A percentile compares a stretch with the other conserved stretches of the same genome.
These are phyloP conservation scores for Ctena decussata DNA, from an alignment of 2,888 invertebrate species.

Conservation along the genomic window DNA sequence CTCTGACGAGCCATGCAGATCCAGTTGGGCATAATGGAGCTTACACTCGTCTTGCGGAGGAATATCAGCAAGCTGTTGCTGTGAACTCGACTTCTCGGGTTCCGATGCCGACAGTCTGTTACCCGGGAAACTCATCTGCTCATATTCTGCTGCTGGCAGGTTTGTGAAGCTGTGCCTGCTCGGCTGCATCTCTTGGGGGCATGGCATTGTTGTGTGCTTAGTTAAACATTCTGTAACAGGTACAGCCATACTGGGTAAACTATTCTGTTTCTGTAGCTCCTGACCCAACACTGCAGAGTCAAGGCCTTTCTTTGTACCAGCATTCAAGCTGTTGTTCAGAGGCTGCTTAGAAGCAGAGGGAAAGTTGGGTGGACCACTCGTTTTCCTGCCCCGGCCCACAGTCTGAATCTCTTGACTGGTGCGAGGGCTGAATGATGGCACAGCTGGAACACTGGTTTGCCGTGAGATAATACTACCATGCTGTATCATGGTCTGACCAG, in stretches of 20 bases:
- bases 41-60: slow-evolving; percentile 25
- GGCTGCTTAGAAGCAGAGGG: slow-evolving; percentile 1
- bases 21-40: slow-evolving; percentile 87
- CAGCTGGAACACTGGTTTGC: slow-evolving; percentile 49
- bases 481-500: not conserved
- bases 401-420: slow-evolving; percentile 29
- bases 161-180: slow-evolving; percentile 79
- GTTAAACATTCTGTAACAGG: slow-evolving; percentile 10
- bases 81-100: slow-evolving; percentile 48
- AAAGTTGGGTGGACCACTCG: slow-evolving; percentile 51
- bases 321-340: slow-evolving; percentile 26
- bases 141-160: slow-evolving; percentile 71
- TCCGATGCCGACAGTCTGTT: slow-evolving; percentile 44
- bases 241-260: slow-evolving; percentile 64
- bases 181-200: slow-evolving; percentile 26
- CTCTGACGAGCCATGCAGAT: slow-evolving; percentile 81
- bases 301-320: slow-evolving; percentile 15
- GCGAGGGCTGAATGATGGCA: slow-evolving; percentile 30
- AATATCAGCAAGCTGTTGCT: slow-evolving; percentile 47
- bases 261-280: slow-evolving; percentile 68
- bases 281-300: slow-evolving; percentile 41
- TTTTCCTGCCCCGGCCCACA: slow-evolving; percentile 38
- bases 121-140: slow-evolving; percentile 74
- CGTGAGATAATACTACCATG: slow-evolving; percentile 29
- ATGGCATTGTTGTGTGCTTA: not conserved